A percentile compares a stretch with the other conserved stretches of the same genome.
These are phyloP conservation scores for Lonchura striata DNA, from an alignment of 2,113 vertebrate species.

Conservation along the genomic window DNA sequence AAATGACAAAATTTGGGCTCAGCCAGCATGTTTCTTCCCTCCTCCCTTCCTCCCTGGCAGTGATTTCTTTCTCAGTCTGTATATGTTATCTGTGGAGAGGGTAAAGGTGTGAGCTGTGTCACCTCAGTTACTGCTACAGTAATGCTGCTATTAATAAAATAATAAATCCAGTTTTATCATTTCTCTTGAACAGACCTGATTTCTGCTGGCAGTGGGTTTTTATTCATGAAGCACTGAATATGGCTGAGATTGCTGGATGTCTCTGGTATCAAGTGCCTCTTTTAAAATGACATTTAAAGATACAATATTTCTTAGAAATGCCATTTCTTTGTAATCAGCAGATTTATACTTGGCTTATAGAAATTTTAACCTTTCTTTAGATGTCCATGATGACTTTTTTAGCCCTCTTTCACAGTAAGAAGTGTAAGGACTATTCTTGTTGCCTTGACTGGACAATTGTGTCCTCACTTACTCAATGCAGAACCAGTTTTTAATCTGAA, in stretches of 20 bases:
- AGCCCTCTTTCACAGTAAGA: neutral
- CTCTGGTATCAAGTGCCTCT: neutral
- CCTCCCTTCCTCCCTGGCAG: neutral
- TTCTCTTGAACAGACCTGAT: slow-evolving; percentile 4
- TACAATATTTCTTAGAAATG: neutral
- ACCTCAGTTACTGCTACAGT: neutral
- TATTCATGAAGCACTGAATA: slow-evolving; percentile 16
- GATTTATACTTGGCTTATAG: neutral
- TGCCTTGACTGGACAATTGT: neutral
- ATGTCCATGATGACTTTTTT: neutral
- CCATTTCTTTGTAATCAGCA: slow-evolving; percentile 18
- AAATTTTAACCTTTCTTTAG: slow-evolving; percentile 28
- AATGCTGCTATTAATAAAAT: slow-evolving; percentile 41
- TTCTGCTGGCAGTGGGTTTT: slow-evolving; percentile 8
- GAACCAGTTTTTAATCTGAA: neutral
- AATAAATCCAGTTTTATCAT: slow-evolving; percentile 30
- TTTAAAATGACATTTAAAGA: neutral
- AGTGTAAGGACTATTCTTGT: neutral
- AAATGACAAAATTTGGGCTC: neutral
- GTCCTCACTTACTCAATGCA: neutral
- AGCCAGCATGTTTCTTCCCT: neutral
- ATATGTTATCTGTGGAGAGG: neutral
- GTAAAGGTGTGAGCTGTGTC: neutral
- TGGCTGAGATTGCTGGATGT: neutral
- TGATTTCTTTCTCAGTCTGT: neutral